A percentile compares a stretch with the other conserved stretches of the same genome.
Evolutionary conservation across 2,888 invertebrate species (phyloP).

Genomic region (Drosophila algonquin): DNA sequence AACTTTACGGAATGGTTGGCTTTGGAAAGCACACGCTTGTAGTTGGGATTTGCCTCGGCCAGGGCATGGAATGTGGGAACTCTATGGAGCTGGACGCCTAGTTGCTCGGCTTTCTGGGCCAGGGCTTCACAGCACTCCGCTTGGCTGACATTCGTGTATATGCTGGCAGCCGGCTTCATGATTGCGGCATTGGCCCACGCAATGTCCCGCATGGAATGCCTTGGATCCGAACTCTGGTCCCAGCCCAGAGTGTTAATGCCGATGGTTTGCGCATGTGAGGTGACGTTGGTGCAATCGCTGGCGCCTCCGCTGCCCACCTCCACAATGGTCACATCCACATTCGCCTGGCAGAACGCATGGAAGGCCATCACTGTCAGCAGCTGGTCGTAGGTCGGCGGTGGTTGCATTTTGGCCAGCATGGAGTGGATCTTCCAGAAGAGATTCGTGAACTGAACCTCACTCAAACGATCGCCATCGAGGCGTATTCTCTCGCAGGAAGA

Average conservation of each 20-base stretch:
- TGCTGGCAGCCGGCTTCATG: constrained; percentile 60
- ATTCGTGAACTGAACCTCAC: constrained; percentile 50
- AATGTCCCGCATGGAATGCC: constrained; percentile 64
- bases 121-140: constrained; percentile 65
- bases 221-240: constrained; percentile 42
- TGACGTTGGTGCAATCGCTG: constrained; percentile 53
- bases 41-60: constrained; percentile 40
- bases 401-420: constrained; percentile 22
- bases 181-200: constrained; percentile 69
- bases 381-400: constrained; percentile 57
- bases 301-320: constrained; percentile 64
- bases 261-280: constrained; percentile 59
- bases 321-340: constrained; percentile 64
- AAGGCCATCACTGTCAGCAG: constrained; percentile 67
- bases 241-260: constrained; percentile 63
- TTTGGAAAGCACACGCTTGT: constrained; percentile 49
- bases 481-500: constrained; percentile 62
- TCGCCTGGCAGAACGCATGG: constrained; percentile 54
- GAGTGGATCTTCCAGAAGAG: constrained; percentile 49
- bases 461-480: constrained; percentile 57
- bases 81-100: constrained; percentile 52
- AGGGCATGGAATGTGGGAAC: constrained; percentile 59
- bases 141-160: constrained; percentile 63
- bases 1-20: constrained; percentile 48
- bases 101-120: constrained; percentile 54